Evolutionary conservation across 2,888 invertebrate species (phyloP), one percentile per base, ranked within the genome.

Genomic region (Serripes groenlandicus): DNA sequence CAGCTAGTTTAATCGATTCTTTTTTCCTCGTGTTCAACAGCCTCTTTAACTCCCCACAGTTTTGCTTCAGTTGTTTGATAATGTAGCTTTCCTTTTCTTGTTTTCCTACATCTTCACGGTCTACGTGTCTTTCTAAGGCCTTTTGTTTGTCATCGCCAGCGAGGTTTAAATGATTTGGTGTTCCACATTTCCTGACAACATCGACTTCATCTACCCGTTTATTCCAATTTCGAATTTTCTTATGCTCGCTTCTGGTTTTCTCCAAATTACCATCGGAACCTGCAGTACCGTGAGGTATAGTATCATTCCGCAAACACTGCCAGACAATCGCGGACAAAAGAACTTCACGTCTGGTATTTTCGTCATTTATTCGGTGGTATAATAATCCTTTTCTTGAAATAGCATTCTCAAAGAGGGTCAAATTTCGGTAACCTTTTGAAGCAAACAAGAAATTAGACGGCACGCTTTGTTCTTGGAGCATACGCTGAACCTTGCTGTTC

Each of bases 141-240:
- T n/a, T n/a, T n/a, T n/a, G n/a, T n/a, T n/a, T n/a, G 7, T 58
- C 30, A 23, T 23, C 26, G 5, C 3, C 30, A 35, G 23, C 30
- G 3, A 23, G n/a, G 18, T n/a, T 34, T 1, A 64, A n/a, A 64
- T 64, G 64, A 23, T 23, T 21, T 35, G 35, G 35, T 35, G 32
- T 18, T n/a, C 64, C 64, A 64, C 64, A 64, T 26, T 64, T 64
- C 35, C 64, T 64, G 35, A 64, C 64, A 35, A 64, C 30, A 23
- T 64, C 35, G 18, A 64, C 64, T 35, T 64, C 64, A 23, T 64
- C 64, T 21, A 64, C 30, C 34, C 64, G 64, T 7, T 7, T 64
- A n/a, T 64, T 64, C 64, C 64, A 64, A 21, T 7, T 64, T 3
- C 64, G 64, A 21, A 64, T 64, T 23, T 64, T 64, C n/a, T 64